phyloP scores from a whole-genome alignment of 2,797 vertebrate genomes.

The Emydoidea blandingii region DNA sequence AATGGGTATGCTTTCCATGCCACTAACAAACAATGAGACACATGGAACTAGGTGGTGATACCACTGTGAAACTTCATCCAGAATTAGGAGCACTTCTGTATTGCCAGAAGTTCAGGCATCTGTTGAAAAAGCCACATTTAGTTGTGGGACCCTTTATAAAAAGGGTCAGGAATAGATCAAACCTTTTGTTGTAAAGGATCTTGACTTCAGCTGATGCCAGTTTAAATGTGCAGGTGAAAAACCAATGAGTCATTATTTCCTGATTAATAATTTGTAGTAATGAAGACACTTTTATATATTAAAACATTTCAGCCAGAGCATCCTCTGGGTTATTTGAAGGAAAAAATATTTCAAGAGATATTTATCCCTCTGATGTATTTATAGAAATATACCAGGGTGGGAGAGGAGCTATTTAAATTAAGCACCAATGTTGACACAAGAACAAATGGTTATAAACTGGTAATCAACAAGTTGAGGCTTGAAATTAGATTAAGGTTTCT shows the following conservation, averaged over 20 bases:
- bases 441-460: background rate
- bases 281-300: background rate
- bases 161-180: accelerated
- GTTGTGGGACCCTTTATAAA: background rate
- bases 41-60: background rate
- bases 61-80: background rate
- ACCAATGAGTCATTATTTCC: too few species aligned
- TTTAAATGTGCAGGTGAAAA: background rate
- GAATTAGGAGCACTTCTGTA: background rate
- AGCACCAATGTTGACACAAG: background rate
- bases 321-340: background rate
- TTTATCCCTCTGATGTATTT: too few species aligned
- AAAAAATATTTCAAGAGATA: background rate
- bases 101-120: background rate
- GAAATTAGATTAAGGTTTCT: background rate
- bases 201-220: accelerated
- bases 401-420: background rate
- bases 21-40: background rate
- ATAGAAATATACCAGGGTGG: too few species aligned
- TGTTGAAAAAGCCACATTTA: background rate
- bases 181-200: background rate
- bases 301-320: background rate
- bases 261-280: background rate
- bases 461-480: background rate
- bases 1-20: background rate